Evolutionary conservation across 2,888 invertebrate species (phyloP), one percentile per base, ranked within the genome.

Genomic region (Andrena trimmerana): DNA sequence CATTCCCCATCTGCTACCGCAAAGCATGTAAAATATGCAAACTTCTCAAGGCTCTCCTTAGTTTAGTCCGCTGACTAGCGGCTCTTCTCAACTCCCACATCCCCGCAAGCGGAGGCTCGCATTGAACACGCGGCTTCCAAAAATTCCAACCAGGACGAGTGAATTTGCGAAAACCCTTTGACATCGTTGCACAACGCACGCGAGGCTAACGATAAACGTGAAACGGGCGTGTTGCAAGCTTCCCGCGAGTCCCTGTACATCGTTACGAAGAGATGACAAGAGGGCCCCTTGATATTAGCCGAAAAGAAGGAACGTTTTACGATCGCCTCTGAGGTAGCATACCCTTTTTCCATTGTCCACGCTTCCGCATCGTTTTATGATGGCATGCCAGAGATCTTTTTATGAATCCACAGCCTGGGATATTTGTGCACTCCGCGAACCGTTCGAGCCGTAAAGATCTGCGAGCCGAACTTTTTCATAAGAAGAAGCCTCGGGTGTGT

Each of bases 401-500:
- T 33, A 36, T 16, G 65, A 31, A 36, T 33, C 36, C 36, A 16
- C 72, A 10, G 33, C 36, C 57, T 7, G 42, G 20, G 27, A 50
- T 48, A 50, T 63, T 78, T 75, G 63, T 69, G 27, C 67, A 59
- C 24, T 20, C 54, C 10, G 20, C 36, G 29, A 59, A 36, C 48
- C 50, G 48, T 48, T 57, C 57, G 7, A 10, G 29, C 8, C 16
- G 16, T 60, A 48, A 33, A 48, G 33, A 36, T 13, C 16, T 24
- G 10, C 27, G 13, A 16, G 60, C 16, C 24, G 27, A 50, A 66
- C 36, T 66, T 66, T 65, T 33, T 33, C 7, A 27, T 16, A 10
- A 8, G 20, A 42, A 13, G 71, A 31, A 68, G 62, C 48, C 31
- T 63, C 8, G 54, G 20, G 36, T 31, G 10, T 33, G 48, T 31